These are phyloP conservation scores for Nasonia oneida DNA, from an alignment of 2,888 invertebrate species.

Conservation along the genomic window DNA sequence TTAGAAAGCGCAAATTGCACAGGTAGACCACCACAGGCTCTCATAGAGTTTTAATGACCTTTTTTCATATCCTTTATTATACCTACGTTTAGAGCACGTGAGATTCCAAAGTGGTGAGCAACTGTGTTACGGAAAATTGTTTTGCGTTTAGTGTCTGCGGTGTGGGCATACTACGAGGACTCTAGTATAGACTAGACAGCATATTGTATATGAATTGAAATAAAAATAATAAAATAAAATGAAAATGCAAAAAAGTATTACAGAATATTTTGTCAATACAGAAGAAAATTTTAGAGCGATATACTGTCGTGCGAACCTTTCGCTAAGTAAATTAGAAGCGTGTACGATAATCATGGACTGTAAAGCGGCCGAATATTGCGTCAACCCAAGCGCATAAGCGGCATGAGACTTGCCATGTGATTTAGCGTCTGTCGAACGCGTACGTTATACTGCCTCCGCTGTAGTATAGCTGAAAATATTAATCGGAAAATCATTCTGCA, in stretches of 20 bases:
- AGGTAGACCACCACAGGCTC: neutral
- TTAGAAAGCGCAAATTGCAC: constrained; percentile 19
- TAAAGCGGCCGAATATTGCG: constrained; percentile 22
- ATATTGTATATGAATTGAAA: too few relatives aligned
- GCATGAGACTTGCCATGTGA: neutral
- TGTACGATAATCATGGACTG: neutral
- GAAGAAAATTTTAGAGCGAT: neutral
- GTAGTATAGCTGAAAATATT: neutral
- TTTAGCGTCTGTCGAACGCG: neutral
- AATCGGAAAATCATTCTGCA: neutral
- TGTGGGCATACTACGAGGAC: too few relatives aligned
- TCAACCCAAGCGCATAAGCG: neutral
- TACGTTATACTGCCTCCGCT: neutral
- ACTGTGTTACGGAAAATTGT: neutral
- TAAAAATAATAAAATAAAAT: too few relatives aligned
- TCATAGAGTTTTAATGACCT: neutral
- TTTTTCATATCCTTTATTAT: neutral
- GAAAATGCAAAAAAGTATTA: too few relatives aligned
- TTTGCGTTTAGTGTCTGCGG: neutral
- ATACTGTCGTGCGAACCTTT: neutral
- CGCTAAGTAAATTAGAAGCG: neutral
- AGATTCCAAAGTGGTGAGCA: constrained; percentile 7
- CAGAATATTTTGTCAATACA: too few relatives aligned
- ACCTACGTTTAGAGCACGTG: neutral
- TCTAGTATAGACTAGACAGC: too few relatives aligned